A percentile compares a stretch with the other conserved stretches of the same genome.
Evolutionary conservation across 2,797 vertebrate species (phyloP).

Genomic region (Podarcis siculus): DNA sequence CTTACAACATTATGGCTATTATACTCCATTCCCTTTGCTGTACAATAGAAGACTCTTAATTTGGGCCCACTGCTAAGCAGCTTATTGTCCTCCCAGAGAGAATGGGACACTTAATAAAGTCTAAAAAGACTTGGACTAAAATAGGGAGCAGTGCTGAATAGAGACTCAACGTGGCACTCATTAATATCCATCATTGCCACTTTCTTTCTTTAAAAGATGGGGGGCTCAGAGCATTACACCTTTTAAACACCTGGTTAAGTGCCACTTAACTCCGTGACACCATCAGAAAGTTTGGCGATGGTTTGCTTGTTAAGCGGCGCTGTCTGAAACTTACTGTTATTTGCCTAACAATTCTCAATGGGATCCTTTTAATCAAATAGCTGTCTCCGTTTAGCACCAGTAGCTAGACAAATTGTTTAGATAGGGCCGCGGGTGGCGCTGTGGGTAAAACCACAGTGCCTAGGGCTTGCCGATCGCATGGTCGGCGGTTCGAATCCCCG

Average conservation of each 20-base stretch:
- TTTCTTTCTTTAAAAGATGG: not conserved
- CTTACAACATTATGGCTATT: not conserved
- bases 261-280: constrained; percentile 42
- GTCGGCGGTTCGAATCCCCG: no score
- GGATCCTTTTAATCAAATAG: constrained; percentile 44
- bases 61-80: not conserved
- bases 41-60: not conserved
- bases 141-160: constrained; percentile 21
- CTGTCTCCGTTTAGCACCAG: constrained; percentile 28
- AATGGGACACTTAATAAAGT: not conserved
- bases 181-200: not conserved
- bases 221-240: constrained; percentile 8
- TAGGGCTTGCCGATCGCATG: no score
- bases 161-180: not conserved
- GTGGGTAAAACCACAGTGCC: no score
- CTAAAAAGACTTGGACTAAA: constrained; percentile 29
- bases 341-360: constrained; percentile 36
- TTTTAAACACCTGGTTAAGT: constrained; percentile 36
- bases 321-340: constrained; percentile 44
- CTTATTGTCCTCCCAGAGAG: constrained; percentile 5
- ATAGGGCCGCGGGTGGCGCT: no score
- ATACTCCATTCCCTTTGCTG: constrained; percentile 4
- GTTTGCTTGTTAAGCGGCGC: constrained; percentile 36
- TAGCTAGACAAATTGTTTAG: constrained; percentile 48
- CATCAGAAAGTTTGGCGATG: constrained; percentile 43